Base-by-base conservation (phyloP, 2,113 vertebrate species). In the Drymodes brunneopygia region DNA sequence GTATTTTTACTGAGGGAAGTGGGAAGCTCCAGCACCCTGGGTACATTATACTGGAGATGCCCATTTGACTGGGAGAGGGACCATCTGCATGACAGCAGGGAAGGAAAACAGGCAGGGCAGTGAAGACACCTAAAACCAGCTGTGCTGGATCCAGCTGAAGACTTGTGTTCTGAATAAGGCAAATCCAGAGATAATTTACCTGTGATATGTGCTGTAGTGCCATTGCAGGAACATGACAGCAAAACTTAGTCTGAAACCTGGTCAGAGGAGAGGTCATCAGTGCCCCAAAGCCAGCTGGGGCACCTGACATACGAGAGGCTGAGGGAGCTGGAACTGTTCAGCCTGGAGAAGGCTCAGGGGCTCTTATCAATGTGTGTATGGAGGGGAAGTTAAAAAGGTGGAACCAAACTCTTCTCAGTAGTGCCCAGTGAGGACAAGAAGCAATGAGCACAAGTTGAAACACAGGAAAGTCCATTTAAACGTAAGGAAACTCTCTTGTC, bases 151-250 rank as follows among this genome's bases (percentile, higher is more conserved):
- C 35, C 44, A 25, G 31, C 62, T 58, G 65, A 64, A 79, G 15
- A 24, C 38, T 44, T 27, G 25, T 38, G 16, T 29, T 86, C 64
- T 66, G 60, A 81, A 23, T 15, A 56, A 73, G 33, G 44, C 27
- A 81, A 89, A 87, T 44, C 7, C 44, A 70, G 80, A 73, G 20
- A 21, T 40, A 72, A 70, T 29, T 91, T 36, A 44, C 29, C 14
- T 42, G 45, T 71, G 35, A 24, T 74, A 36, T 10, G 33, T 64
- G 15, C 19, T 67, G 24, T 44, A 44, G 21, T 11, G 10, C 23
- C 6, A 2, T 27, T 81, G 27, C 42, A 91, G 61, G 21, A 71
- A 56, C 0, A 0, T 42, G 67, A 45, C 20, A 66, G 25, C 23
- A 62, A 78, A 67, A 17, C 24, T 88, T 75, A 38, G 5, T 73